Evolutionary conservation across 92 coral and sea anemone species (phyloP).

Genomic region (Bergia sp.): DNA sequence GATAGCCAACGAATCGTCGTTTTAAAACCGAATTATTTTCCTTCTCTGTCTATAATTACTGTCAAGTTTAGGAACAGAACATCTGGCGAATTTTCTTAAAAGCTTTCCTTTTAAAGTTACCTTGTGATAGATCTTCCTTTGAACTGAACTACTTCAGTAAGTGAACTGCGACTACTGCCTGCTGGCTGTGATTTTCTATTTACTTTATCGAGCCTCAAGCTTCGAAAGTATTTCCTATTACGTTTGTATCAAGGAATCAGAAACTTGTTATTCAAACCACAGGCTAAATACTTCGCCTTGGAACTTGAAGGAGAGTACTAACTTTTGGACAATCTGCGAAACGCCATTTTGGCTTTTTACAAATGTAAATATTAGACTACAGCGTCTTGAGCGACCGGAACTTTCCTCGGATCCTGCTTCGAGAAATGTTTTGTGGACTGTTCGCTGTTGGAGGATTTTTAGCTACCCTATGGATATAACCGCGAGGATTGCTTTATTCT

Average conservation of each 20-base stretch:
- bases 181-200: background rate
- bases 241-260: conserved; percentile 26
- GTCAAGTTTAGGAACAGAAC: conserved; percentile 7
- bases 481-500: conserved; percentile 20
- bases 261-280: conserved; percentile 10
- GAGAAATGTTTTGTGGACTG: conserved; percentile 24
- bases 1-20: conserved; percentile 24
- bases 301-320: conserved; percentile 1
- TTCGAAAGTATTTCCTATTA: background rate
- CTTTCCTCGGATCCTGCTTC: conserved; percentile 27
- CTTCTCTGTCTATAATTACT: background rate
- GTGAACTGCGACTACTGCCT: background rate
- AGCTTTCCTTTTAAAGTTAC: background rate
- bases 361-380: conserved; percentile 62
- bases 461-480: conserved; percentile 43
- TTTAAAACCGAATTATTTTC: conserved; percentile 1
- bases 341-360: conserved; percentile 63
- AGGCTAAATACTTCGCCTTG: conserved; percentile 17
- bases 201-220: background rate
- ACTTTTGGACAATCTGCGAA: conserved; percentile 42
- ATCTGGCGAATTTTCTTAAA: conserved; percentile 6
- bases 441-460: conserved; percentile 7
- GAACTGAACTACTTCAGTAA: background rate
- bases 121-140: background rate
- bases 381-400: conserved; percentile 33